phyloP scores from a whole-genome alignment of 2,797 vertebrate genomes.

The Lepilemur septentrionalis region DNA sequence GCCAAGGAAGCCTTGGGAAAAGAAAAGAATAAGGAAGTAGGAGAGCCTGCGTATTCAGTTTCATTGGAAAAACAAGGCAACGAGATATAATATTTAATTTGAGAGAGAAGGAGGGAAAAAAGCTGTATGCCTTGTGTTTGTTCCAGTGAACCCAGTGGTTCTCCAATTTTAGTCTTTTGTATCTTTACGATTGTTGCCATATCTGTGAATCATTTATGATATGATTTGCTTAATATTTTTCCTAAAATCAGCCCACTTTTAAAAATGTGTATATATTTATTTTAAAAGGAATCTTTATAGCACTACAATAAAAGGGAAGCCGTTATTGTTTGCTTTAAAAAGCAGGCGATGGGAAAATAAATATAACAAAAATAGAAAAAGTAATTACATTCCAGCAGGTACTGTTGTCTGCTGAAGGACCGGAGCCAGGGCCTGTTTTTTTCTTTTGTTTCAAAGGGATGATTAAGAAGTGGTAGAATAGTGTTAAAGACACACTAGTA shows the following conservation, averaged over 20 bases:
- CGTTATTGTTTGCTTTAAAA: constrained; percentile 33
- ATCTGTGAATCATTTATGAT: not conserved
- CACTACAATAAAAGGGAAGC: not conserved
- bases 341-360: not conserved
- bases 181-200: not conserved
- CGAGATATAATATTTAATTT: constrained; percentile 32
- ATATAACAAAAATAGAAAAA: not conserved
- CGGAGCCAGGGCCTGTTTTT: not conserved
- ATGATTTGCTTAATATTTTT: constrained; percentile 46
- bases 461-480: not conserved
- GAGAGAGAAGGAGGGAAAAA: constrained; percentile 16
- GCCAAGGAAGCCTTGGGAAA: not conserved
- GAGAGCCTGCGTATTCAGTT: not conserved
- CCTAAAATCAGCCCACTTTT: constrained; percentile 21
- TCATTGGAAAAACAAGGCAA: not conserved
- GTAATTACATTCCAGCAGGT: not conserved
- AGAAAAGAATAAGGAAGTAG: not conserved
- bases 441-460: not conserved
- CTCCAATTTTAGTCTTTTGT: not conserved
- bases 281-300: constrained; percentile 6
- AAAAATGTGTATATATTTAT: not conserved
- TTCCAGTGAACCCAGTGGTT: not conserved
- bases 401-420: not conserved
- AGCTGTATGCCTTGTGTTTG: not conserved
- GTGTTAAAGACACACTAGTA: not conserved